Evolutionary conservation across 2,888 invertebrate species (phyloP).

Genomic region (Venustoraphidia nigricollis): DNA sequence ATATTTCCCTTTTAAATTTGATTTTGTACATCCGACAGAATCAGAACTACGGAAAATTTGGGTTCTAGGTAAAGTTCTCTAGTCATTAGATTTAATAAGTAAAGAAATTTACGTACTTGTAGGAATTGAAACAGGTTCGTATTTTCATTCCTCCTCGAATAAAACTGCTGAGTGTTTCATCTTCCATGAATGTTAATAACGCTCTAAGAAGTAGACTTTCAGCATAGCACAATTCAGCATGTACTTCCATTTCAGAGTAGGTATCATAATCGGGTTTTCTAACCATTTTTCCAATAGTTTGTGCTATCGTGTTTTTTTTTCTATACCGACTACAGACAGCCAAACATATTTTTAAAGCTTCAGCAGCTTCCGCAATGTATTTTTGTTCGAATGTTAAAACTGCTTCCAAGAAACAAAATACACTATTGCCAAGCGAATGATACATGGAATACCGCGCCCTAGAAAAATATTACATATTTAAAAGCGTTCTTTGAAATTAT

Average conservation of each 20-base stretch:
- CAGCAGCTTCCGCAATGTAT: conserved; percentile 58
- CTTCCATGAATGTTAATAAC: conserved; percentile 83
- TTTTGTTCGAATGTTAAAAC: conserved; percentile 80
- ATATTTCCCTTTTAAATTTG: too few relatives aligned
- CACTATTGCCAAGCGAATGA: conserved; percentile 77
- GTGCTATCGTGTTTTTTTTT: conserved; percentile 53
- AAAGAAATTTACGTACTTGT: conserved; percentile 51
- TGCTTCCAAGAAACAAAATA: conserved; percentile 83
- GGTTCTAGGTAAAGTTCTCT: background rate
- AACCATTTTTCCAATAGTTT: conserved; percentile 68
- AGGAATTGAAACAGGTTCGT: conserved; percentile 75
- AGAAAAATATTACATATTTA: conserved; percentile 12
- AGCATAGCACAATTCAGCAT: conserved; percentile 91
- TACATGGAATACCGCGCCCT: conserved; percentile 76
- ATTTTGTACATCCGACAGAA: background rate
- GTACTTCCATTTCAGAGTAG: conserved; percentile 70
- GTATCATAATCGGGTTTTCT: conserved; percentile 60
- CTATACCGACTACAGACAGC: conserved; percentile 60
- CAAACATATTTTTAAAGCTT: conserved; percentile 61
- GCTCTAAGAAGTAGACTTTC: conserved; percentile 80
- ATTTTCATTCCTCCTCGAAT: conserved; percentile 89
- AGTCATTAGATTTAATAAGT: conserved; percentile 1
- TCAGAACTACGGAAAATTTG: background rate
- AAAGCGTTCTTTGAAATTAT: background rate
- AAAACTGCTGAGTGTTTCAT: conserved; percentile 84